Evolutionary conservation across 2,113 vertebrate genomes (phyloP).

Genomic region (Macquaria ambigua): DNA sequence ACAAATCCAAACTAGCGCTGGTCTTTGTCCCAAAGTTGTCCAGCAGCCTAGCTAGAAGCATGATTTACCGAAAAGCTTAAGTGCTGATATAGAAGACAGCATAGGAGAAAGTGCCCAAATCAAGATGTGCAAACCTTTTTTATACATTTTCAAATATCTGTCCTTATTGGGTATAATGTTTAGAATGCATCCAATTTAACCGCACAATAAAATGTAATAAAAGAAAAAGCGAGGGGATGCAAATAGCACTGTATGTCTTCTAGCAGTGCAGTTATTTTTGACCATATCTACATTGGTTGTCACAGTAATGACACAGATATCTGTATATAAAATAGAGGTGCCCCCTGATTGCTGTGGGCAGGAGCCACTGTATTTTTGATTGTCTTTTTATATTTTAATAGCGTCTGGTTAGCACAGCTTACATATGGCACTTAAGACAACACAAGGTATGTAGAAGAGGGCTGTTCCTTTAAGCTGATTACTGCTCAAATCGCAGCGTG

Average conservation of each 20-base stretch:
- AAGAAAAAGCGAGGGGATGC: background rate
- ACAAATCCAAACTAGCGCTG: background rate
- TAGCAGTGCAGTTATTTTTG: background rate
- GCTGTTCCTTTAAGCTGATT: background rate
- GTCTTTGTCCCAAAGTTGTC: background rate
- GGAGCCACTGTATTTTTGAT: background rate
- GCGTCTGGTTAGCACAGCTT: background rate
- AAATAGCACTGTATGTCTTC: background rate
- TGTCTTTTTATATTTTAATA: background rate
- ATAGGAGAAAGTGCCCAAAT: background rate
- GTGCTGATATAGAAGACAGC: background rate
- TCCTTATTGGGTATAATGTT: background rate
- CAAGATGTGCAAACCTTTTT: background rate
- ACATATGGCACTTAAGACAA: background rate
- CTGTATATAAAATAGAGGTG: background rate
- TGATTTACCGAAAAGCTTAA: no score
- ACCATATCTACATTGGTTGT: background rate
- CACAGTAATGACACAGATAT: background rate
- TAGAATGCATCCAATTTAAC: background rate
- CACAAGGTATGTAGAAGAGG: background rate
- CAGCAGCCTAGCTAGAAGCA: background rate
- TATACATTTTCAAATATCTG: background rate
- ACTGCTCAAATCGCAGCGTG: background rate
- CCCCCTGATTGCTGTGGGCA: background rate
- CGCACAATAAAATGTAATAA: background rate